A percentile compares a stretch with the other conserved stretches of the same genome.
These are phyloP conservation scores for Coecobrya sp. DNA, from an alignment of 2,888 invertebrate genomes.

Conservation along the genomic window DNA sequence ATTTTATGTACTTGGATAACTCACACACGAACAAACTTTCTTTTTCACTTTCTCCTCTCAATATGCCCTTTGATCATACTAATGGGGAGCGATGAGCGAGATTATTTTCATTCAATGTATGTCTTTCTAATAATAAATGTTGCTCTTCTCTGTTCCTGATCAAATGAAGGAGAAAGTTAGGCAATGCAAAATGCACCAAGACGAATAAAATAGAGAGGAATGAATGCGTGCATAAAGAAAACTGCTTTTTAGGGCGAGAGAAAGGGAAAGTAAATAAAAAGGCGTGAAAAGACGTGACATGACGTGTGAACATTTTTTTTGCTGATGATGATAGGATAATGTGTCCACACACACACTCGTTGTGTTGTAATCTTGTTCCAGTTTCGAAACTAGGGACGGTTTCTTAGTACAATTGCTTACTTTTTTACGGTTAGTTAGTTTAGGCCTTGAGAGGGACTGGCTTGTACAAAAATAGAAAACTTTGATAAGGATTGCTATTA, in stretches of 20 bases:
- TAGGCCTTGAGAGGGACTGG: no score
- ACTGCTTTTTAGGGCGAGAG: not conserved
- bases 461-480: no score
- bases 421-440: no score
- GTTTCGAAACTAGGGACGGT: no score
- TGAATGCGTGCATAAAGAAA: not conserved
- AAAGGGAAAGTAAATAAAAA: not conserved
- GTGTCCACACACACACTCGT: not conserved
- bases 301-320: not conserved
- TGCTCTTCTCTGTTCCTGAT: not conserved
- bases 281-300: not conserved
- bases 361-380: not conserved
- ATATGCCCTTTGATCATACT: conserved; percentile 44
- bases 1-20: not conserved
- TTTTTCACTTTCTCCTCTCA: conserved; percentile 4
- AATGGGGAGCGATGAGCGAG: not conserved
- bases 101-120: conserved; percentile 3
- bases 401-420: no score
- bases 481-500: no score
- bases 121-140: conserved; percentile 11
- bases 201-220: no score
- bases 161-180: not conserved
- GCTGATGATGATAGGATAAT: not conserved
- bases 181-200: not conserved
- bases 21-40: not conserved